Evolutionary conservation across 2,888 invertebrate genomes (phyloP).

Genomic region (Stenodera caucasica): DNA sequence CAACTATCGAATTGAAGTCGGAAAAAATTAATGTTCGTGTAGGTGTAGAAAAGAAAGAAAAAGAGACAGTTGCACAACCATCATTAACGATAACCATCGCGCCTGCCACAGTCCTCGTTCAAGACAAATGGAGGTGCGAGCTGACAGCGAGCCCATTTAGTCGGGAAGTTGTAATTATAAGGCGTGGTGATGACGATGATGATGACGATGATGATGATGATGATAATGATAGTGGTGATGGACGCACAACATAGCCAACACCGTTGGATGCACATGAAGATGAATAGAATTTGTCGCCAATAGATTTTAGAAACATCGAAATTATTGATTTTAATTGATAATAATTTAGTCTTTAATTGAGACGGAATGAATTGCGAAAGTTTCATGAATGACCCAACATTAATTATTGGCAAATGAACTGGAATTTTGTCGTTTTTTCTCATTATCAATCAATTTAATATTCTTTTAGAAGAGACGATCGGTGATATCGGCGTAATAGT

Average conservation of each 20-base stretch:
- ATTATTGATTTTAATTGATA: too few species aligned
- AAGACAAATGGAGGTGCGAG: conserved; percentile 59
- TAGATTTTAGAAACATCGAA: too few species aligned
- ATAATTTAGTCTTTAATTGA: too few species aligned
- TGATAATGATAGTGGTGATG: too few species aligned
- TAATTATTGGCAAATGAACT: neutral
- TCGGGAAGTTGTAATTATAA: conserved; percentile 59
- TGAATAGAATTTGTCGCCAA: conserved; percentile 11
- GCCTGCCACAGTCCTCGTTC: conserved; percentile 46
- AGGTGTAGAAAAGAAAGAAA: conserved; percentile 39
- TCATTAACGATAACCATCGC: conserved; percentile 55
- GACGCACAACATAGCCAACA: conserved; percentile 35
- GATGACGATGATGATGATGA: conserved; percentile 35
- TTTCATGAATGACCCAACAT: neutral
- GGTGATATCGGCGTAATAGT: neutral
- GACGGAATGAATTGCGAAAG: too few species aligned
- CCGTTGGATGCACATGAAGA: conserved; percentile 50
- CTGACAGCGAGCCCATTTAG: conserved; percentile 58
- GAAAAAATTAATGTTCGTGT: conserved; percentile 30
- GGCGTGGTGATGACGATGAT: conserved; percentile 51
- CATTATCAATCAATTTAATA: too few species aligned
- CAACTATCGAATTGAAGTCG: too few species aligned
- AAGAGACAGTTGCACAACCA: conserved; percentile 42
- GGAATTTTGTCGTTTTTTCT: too few species aligned
- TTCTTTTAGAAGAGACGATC: too few species aligned